These are phyloP conservation scores for Steromphala cineraria DNA, from an alignment of 2,888 invertebrate genomes.

Conservation along the genomic window DNA sequence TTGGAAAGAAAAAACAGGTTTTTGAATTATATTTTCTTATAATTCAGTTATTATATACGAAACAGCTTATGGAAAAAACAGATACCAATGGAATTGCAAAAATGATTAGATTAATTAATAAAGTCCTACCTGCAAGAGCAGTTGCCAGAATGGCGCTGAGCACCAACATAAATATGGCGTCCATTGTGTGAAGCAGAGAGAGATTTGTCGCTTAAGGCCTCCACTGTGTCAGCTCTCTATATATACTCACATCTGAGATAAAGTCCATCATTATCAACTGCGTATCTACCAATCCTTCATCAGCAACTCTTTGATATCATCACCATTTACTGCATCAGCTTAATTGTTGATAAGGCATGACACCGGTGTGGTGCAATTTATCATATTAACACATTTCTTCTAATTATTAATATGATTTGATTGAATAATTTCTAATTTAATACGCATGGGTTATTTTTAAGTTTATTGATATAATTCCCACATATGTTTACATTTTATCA, in stretches of 20 bases:
- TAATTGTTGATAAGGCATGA: neutral
- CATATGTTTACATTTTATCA: too few species aligned
- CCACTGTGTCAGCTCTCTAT: neutral
- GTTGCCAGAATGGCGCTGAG: conserved; percentile 37
- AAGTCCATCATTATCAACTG: neutral
- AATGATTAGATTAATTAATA: neutral
- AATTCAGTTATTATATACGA: too few species aligned
- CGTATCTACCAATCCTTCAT: neutral
- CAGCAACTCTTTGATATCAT: neutral
- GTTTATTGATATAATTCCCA: too few species aligned
- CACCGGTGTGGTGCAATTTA: too few species aligned
- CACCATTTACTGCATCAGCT: neutral
- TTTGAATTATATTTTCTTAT: too few species aligned
- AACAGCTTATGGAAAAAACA: neutral
- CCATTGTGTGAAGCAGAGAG: conserved; percentile 27
- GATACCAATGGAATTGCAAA: neutral
- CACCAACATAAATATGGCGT: conserved; percentile 28
- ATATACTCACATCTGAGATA: neutral
- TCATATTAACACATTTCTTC: too few species aligned
- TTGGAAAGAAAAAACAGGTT: too few species aligned
- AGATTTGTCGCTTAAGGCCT: neutral
- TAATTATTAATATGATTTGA: too few species aligned
- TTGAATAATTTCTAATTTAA: too few species aligned
- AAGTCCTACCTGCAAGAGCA: conserved; percentile 35
- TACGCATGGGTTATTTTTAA: too few species aligned